Evolutionary conservation across 2,113 vertebrate species (phyloP).

Genomic region (Hemicordylus capensis): DNA sequence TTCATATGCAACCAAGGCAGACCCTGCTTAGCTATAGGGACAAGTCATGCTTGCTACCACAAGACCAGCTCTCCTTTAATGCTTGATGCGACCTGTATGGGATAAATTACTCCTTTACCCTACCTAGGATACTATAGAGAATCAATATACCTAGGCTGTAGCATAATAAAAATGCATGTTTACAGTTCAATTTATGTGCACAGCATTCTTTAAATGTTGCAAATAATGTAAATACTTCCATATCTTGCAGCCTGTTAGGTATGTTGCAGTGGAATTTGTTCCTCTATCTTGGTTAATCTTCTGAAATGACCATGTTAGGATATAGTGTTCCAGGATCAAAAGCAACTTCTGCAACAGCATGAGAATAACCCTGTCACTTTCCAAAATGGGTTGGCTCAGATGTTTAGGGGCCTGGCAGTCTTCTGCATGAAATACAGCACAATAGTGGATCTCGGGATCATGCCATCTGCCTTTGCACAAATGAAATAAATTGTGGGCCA

Average conservation of each 20-base stretch:
- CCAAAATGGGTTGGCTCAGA: not conserved
- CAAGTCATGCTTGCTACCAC: too few species aligned
- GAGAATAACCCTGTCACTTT: not conserved
- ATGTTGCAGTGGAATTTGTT: not conserved
- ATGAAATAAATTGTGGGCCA: not conserved
- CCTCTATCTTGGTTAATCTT: not conserved
- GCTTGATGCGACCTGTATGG: not conserved
- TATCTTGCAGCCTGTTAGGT: not conserved
- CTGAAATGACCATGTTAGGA: fast-evolving
- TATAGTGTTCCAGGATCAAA: not conserved
- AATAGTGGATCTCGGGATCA: not conserved
- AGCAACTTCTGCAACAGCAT: not conserved
- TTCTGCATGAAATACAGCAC: not conserved
- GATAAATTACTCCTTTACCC: not conserved
- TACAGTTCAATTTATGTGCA: not conserved
- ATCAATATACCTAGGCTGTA: not conserved
- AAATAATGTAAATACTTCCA: too few species aligned
- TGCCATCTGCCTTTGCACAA: not conserved
- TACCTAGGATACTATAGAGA: not conserved
- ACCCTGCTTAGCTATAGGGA: too few species aligned
- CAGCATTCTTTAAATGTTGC: too few species aligned
- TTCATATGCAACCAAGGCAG: too few species aligned
- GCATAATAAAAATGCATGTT: not conserved
- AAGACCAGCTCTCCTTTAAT: too few species aligned
- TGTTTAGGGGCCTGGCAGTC: not conserved